Percentiles rank a stretch among this genome's conserved stretches.
Evolutionary conservation across 2,113 vertebrate genomes (phyloP).

Genomic region (Clarias magur): DNA sequence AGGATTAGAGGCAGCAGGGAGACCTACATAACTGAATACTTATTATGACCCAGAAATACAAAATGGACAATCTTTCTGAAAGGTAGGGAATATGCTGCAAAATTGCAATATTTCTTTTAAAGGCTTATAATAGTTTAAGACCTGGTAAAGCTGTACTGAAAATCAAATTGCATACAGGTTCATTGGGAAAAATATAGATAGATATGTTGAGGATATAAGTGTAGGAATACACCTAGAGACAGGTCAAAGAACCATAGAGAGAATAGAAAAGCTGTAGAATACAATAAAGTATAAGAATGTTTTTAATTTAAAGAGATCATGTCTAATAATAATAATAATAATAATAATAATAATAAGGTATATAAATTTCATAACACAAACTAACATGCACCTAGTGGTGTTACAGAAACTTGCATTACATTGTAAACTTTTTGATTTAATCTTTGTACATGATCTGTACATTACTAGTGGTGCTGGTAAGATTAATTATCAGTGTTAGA

Average conservation of each 20-base stretch:
- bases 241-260: not conserved
- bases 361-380: not conserved
- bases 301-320: not conserved
- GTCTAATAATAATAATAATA: not conserved
- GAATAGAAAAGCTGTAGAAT: not conserved
- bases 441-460: not conserved
- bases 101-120: not conserved
- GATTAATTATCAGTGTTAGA: not conserved
- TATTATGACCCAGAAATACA: not conserved
- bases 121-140: not conserved
- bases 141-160: not conserved
- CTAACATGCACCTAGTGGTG: not conserved
- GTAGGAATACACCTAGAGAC: not conserved
- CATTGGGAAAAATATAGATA: too few species aligned
- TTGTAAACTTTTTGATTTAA: not conserved
- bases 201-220: not conserved
- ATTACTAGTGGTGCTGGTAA: too few species aligned
- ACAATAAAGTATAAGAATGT: not conserved
- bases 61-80: not conserved
- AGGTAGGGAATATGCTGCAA: not conserved
- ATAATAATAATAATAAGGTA: not conserved
- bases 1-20: conserved; percentile 42
- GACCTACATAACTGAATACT: not conserved
- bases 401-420: not conserved
- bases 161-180: not conserved